Percentiles rank a stretch among this genome's conserved stretches.
phyloP scores from a whole-genome alignment of 2,888 invertebrate genomes.

The Sphinx pinastri region DNA sequence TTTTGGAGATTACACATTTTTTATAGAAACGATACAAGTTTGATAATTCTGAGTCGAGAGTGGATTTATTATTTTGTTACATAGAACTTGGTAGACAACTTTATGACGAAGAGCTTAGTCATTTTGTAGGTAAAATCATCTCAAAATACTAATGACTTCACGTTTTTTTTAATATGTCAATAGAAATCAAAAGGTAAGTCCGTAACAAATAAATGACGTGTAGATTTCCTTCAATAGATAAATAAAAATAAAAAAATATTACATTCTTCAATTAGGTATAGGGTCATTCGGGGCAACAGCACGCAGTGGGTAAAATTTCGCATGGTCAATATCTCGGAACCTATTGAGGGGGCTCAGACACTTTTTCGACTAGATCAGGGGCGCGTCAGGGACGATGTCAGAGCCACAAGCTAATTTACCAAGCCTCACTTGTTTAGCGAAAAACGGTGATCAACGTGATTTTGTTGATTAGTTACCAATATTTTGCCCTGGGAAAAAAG shows the following conservation, averaged over 20 bases:
- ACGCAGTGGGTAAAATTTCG: too few species aligned
- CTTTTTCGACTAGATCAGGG: too few species aligned
- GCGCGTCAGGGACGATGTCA: too few species aligned
- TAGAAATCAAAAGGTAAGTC: not conserved
- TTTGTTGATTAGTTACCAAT: too few species aligned
- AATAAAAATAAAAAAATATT: not conserved
- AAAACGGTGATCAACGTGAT: too few species aligned
- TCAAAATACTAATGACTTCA: not conserved
- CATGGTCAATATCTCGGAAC: too few species aligned
- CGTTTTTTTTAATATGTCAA: not conserved
- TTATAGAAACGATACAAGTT: constrained; percentile 24
- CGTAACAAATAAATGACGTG: not conserved
- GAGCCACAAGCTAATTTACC: too few species aligned
- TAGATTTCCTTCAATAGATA: too few species aligned
- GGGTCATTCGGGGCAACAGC: too few species aligned
- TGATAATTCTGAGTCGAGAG: constrained; percentile 8
- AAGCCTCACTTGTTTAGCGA: too few species aligned
- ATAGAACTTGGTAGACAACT: constrained; percentile 12
- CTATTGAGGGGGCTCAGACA: too few species aligned
- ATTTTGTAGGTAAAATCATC: not conserved
- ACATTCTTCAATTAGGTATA: not conserved
- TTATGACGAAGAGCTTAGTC: constrained; percentile 2
- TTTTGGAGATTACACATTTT: constrained; percentile 40
- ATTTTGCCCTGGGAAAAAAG: too few species aligned
- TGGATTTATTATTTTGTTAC: not conserved